Evolutionary conservation across 1,140 invertebrate genomes (phyloP).

Genomic region (Anthonomus grandis): DNA sequence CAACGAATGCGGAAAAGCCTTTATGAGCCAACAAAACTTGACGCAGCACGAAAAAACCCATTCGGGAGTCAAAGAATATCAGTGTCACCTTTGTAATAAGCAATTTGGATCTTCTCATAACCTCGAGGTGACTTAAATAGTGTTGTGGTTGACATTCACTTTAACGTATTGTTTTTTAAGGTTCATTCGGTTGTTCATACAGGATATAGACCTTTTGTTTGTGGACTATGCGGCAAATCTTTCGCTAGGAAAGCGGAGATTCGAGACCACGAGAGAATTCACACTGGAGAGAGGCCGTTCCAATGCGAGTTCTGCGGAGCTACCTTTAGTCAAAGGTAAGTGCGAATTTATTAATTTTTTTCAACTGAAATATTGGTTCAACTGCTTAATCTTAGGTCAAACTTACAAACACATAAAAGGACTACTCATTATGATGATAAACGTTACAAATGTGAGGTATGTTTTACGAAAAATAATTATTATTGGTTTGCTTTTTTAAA

Average conservation of each 20-base stretch:
- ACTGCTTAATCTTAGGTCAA: constrained; percentile 50
- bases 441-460: constrained; percentile 60
- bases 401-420: constrained; percentile 75
- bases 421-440: constrained; percentile 77
- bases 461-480: neutral
- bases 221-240: constrained; percentile 66
- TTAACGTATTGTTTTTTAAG: constrained; percentile 1
- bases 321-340: constrained; percentile 65
- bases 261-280: constrained; percentile 73
- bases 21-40: constrained; percentile 72
- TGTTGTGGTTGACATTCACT: neutral
- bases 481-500: neutral
- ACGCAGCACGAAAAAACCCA: constrained; percentile 71
- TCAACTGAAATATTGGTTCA: neutral
- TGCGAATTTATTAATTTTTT: neutral
- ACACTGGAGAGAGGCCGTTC: constrained; percentile 79
- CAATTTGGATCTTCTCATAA: constrained; percentile 73
- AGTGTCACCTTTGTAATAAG: constrained; percentile 74
- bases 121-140: constrained; percentile 51
- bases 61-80: constrained; percentile 63
- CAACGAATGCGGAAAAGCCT: constrained; percentile 65
- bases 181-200: constrained; percentile 65
- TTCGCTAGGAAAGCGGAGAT: constrained; percentile 75
- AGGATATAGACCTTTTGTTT: constrained; percentile 67
- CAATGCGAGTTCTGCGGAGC: constrained; percentile 76